Evolutionary conservation across 2,888 invertebrate species (phyloP).

Genomic region (Anoplius nigerrimus): DNA sequence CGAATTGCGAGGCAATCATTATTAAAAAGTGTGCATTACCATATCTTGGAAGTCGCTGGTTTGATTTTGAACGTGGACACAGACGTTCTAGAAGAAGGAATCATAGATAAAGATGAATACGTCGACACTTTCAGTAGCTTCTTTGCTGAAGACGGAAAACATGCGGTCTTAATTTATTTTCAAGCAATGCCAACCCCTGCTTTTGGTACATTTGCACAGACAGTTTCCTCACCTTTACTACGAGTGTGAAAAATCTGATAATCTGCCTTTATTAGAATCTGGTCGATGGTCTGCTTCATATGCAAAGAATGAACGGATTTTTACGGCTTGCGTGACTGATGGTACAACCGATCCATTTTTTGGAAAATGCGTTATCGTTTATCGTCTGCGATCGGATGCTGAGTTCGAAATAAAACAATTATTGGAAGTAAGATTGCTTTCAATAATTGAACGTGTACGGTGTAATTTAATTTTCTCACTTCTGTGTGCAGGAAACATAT

Average conservation of each 20-base stretch:
- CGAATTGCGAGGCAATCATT: slow-evolving; percentile 75
- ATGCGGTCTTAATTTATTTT: slow-evolving; percentile 81
- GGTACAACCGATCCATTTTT: slow-evolving; percentile 78
- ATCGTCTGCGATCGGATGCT: slow-evolving; percentile 79
- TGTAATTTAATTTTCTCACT: neutral
- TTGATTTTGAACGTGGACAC: slow-evolving; percentile 77
- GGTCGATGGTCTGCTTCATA: slow-evolving; percentile 78
- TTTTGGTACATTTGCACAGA: slow-evolving; percentile 76
- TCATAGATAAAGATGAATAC: slow-evolving; percentile 82
- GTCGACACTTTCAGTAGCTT: slow-evolving; percentile 80
- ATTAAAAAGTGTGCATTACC: slow-evolving; percentile 79
- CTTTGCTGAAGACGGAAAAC: slow-evolving; percentile 79
- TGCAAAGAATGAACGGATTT: slow-evolving; percentile 69
- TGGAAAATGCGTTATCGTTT: slow-evolving; percentile 83
- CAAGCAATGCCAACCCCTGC: slow-evolving; percentile 81
- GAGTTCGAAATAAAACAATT: slow-evolving; percentile 81
- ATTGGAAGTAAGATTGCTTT: slow-evolving; percentile 80
- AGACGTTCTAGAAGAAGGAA: slow-evolving; percentile 81
- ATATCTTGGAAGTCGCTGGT: slow-evolving; percentile 82
- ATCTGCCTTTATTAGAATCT: too few relatives aligned
- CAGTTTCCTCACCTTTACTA: neutral
- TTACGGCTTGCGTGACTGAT: slow-evolving; percentile 78
- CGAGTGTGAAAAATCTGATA: too few relatives aligned
- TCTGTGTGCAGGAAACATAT: slow-evolving; percentile 71
- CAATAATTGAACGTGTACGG: neutral